Conservation (phyloP, 2,888 invertebrate genomes). For the Aporophyla lueneburgensis region DNA sequence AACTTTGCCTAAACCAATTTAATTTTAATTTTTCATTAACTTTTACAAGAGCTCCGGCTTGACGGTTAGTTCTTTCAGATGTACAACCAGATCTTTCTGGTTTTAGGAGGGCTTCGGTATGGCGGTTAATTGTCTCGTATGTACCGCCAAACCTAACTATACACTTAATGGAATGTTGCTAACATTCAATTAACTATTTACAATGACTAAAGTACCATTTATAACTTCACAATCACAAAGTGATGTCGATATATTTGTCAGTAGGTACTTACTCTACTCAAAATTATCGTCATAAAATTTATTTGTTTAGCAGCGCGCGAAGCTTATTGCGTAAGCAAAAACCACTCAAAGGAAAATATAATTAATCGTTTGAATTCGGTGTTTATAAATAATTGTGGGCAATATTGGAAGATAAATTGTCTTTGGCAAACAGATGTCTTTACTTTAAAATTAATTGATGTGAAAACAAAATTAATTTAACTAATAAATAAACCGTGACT, state of each 20-base stretch:
- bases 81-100: background rate
- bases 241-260: background rate
- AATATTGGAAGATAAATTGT: conserved; percentile 40
- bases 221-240: background rate
- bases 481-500: conserved; percentile 37
- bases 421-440: conserved; percentile 34
- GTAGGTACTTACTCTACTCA: background rate
- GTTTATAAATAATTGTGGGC: conserved; percentile 47
- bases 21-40: conserved; percentile 58
- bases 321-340: conserved; percentile 4
- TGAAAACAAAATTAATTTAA: conserved; percentile 36
- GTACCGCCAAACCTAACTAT: too few relatives aligned
- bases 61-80: conserved; percentile 18
- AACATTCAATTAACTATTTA: too few relatives aligned
- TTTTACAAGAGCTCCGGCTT: conserved; percentile 37
- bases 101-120: too few relatives aligned
- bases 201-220: background rate
- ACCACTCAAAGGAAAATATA: conserved; percentile 25
- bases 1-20: conserved; percentile 56
- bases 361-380: conserved; percentile 28
- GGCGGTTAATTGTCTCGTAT: too few relatives aligned
- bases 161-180: too few relatives aligned
- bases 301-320: background rate
- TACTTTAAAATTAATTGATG: conserved; percentile 41
- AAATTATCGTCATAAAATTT: background rate